Conservation (phyloP, 1,140 invertebrate genomes). For the Formica selysi region DNA sequence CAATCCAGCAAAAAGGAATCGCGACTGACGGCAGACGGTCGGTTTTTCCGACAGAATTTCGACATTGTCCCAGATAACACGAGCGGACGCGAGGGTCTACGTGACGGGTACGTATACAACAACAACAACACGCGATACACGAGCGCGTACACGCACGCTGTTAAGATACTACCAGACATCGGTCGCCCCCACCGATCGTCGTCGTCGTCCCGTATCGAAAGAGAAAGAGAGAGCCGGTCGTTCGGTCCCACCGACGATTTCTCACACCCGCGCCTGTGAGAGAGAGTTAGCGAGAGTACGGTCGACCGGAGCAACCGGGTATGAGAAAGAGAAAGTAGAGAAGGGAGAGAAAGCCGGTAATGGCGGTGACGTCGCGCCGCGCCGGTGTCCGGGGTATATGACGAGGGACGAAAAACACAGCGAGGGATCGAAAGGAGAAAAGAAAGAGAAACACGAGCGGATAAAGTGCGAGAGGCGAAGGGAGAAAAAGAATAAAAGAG, state of each 20-base stretch:
- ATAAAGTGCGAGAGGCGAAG: conserved; percentile 35
- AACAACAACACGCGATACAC: conserved; percentile 12
- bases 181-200: conserved; percentile 31
- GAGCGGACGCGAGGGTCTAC: background rate
- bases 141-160: conserved; percentile 29
- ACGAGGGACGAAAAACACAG: conserved; percentile 51
- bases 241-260: conserved; percentile 65
- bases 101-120: background rate
- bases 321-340: conserved; percentile 61
- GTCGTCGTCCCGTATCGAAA: conserved; percentile 23
- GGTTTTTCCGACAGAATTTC: conserved; percentile 42
- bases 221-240: conserved; percentile 1
- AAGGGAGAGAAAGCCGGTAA: conserved; percentile 56
- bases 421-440: conserved; percentile 15
- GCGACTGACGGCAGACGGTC: conserved; percentile 6
- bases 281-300: conserved; percentile 24
- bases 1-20: conserved; percentile 22
- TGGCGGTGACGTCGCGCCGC: conserved; percentile 49
- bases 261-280: conserved; percentile 68
- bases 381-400: background rate
- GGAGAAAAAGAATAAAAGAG: conserved; percentile 37
- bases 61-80: conserved; percentile 51
- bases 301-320: conserved; percentile 30
- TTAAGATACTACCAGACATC: conserved; percentile 50
- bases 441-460: conserved; percentile 32